Evolutionary conservation across 2,113 vertebrate genomes (phyloP), one percentile per base, ranked within the genome.

Genomic region (Percopsis transmontana): DNA sequence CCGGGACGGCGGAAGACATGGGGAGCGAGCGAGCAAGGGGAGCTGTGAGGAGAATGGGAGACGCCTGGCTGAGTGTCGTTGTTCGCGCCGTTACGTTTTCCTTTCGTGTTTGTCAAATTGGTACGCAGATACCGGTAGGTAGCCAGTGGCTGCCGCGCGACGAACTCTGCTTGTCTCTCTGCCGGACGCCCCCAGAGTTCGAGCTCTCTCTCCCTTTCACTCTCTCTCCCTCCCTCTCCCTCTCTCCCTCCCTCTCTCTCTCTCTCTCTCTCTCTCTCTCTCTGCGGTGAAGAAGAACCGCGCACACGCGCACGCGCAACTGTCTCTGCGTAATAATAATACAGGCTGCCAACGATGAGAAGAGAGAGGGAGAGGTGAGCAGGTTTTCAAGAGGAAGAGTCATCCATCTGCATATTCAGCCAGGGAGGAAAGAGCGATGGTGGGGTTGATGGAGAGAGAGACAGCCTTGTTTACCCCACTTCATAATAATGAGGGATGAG

Each of bases 1-100:
- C 95, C 77, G 93, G 93, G 86, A 92, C 91, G 66, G 94, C 90
- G 14, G 95, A 96, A 87, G 95, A 95, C 96, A 97, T 97, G 82
- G 69, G 54, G 76, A 63, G 65, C 59, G 74, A 68, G 79, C 10
- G 44, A 16, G 44, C 11, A 16, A 41, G 12, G 40, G 12, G 40
- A 41, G 12, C 5, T 5, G 42, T 45, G 12, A 16, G 12, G 42
- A 9, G 42, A 13, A 45, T 14, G 42, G 42, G 15, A 14, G 42
- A 16, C 12, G 42, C 12, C 3, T 45, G 42, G 42, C 12, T 10
- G 42, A 44, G 15, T 14, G 42, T 33, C 27, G 27, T 7, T 33
- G n/a, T n/a, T n/a, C n/a, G n/a, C n/a, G n/a, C n/a, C n/a, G 5
- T 33, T 33, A 33, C 27, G 27, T 33, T 33, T 33, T 33, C 27